phyloP scores from a whole-genome alignment of 2,888 invertebrate genomes.

The Limnephilus marmoratus region DNA sequence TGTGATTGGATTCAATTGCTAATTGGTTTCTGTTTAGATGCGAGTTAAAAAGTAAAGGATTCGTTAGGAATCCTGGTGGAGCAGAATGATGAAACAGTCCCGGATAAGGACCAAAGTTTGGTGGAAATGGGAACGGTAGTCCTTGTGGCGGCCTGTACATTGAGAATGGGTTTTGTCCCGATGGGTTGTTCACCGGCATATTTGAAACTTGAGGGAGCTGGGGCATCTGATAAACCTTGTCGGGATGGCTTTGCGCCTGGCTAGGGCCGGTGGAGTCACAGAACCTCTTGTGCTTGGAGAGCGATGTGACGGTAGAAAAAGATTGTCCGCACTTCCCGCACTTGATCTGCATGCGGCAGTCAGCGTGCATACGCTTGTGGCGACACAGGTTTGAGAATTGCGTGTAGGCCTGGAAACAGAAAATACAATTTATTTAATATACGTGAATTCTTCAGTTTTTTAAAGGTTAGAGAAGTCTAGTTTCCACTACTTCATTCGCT shows the following conservation, averaged over 20 bases:
- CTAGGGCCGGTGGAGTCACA: constrained; percentile 88
- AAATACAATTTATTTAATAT: not conserved
- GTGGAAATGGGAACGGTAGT: constrained; percentile 81
- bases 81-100: constrained; percentile 78
- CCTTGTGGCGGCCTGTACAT: constrained; percentile 83
- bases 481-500: not conserved
- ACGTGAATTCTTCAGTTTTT: not conserved
- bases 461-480: not conserved
- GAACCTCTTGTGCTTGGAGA: constrained; percentile 97
- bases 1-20: constrained; percentile 76
- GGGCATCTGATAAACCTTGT: constrained; percentile 71
- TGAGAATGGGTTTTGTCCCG: constrained; percentile 81
- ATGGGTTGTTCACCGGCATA: constrained; percentile 74
- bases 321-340: constrained; percentile 96
- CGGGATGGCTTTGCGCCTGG: constrained; percentile 73
- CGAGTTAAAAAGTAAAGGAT: constrained; percentile 82
- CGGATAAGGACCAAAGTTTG: constrained; percentile 80
- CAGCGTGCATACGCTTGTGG: constrained; percentile 99
- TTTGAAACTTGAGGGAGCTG: constrained; percentile 73
- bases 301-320: constrained; percentile 93
- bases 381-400: constrained; percentile 99
- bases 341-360: constrained; percentile 95
- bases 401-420: constrained; percentile 89
- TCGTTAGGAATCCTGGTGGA: constrained; percentile 79
- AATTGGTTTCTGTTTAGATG: constrained; percentile 76